Conservation (phyloP, 2,113 vertebrate genomes). For the Xyrauchen texanus region DNA sequence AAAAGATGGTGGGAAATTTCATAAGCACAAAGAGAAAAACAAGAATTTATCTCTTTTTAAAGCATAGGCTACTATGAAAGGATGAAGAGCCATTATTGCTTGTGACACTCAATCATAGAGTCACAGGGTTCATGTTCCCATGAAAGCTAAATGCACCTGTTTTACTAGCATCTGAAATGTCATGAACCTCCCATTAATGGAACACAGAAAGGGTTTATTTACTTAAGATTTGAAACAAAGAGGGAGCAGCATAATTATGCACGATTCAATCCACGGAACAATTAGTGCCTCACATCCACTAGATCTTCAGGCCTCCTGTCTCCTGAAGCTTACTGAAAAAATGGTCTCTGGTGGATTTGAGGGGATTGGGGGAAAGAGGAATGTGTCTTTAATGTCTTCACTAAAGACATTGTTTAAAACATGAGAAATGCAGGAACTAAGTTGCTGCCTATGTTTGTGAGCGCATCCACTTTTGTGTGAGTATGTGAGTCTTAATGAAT, state of each 20-base stretch:
- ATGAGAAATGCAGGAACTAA: neutral
- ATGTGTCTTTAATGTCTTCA: too few species aligned
- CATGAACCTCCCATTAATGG: neutral
- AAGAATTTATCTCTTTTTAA: neutral
- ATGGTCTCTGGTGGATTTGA: neutral
- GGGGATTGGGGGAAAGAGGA: neutral
- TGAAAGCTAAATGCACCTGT: constrained; percentile 44
- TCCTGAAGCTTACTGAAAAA: neutral
- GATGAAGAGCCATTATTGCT: constrained; percentile 1
- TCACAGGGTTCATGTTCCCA: constrained; percentile 34
- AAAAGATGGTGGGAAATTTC: constrained; percentile 7
- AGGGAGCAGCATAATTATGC: constrained; percentile 39
- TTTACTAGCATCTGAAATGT: constrained; percentile 44
- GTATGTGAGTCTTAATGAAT: too few species aligned
- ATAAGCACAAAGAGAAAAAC: constrained; percentile 1
- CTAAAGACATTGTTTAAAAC: neutral
- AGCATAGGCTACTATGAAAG: constrained; percentile 7
- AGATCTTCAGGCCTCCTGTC: constrained; percentile 14
- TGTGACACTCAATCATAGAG: constrained; percentile 19
- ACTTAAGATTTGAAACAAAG: constrained; percentile 45
- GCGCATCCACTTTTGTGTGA: neutral
- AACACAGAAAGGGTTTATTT: constrained; percentile 34
- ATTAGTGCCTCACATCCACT: constrained; percentile 24
- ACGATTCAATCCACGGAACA: constrained; percentile 15
- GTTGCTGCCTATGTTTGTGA: too few species aligned